Evolutionary conservation across 2,113 vertebrate genomes (phyloP).

Genomic region (Microcebus ravelobensis): DNA sequence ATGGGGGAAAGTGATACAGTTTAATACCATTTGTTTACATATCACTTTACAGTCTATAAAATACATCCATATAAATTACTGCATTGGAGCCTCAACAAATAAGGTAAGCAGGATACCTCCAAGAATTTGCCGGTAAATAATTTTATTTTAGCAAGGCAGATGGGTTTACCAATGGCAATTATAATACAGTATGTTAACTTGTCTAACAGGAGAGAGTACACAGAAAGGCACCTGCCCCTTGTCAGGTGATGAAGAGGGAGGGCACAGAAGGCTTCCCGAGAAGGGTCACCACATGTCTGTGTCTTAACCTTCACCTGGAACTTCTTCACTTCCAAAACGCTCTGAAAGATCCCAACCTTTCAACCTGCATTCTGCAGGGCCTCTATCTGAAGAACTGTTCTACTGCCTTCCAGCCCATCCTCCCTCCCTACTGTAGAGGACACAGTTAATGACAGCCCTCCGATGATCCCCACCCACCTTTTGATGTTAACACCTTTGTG

Average conservation of each 20-base stretch:
- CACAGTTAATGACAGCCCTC: neutral
- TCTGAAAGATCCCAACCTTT: neutral
- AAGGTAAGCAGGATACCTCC: neutral
- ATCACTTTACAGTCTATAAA: neutral
- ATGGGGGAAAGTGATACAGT: fast-evolving
- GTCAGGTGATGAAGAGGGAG: neutral
- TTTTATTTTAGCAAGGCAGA: neutral
- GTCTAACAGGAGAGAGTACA: neutral
- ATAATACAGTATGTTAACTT: neutral
- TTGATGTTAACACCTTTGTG: neutral
- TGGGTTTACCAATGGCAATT: neutral
- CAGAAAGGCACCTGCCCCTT: neutral
- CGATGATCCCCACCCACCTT: neutral
- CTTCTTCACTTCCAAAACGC: neutral
- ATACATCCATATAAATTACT: neutral
- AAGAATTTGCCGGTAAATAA: neutral
- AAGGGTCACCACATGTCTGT: neutral
- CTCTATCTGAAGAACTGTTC: neutral
- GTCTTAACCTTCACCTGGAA: neutral
- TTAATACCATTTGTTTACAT: neutral
- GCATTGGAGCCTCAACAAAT: neutral
- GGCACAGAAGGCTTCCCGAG: neutral
- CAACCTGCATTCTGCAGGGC: neutral
- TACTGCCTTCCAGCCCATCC: neutral
- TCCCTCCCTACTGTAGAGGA: neutral